phyloP scores from a whole-genome alignment of 2,888 invertebrate genomes.

The Phaedon cochleariae region DNA sequence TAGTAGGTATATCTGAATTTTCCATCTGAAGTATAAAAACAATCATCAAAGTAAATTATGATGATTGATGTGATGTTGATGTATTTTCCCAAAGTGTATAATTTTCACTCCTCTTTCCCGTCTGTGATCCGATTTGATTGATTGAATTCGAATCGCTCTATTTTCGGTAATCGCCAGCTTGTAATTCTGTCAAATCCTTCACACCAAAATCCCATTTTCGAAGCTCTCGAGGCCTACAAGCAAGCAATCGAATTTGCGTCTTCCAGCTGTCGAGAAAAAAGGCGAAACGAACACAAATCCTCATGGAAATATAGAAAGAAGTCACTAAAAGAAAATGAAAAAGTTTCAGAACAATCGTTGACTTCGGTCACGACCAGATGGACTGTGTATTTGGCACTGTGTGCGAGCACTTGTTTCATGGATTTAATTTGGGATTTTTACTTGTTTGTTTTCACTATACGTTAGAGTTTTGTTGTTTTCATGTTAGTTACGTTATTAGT shows the following conservation, averaged over 20 bases:
- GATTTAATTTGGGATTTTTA: conserved; percentile 44
- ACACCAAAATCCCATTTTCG: conserved; percentile 12
- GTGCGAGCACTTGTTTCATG: conserved; percentile 41
- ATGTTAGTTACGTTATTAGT: conserved; percentile 23
- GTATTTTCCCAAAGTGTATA: conserved; percentile 8
- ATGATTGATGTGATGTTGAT: neutral
- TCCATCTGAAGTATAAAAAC: too few relatives aligned
- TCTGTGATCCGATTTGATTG: conserved; percentile 30
- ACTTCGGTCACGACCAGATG: conserved; percentile 45
- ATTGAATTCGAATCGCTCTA: conserved; percentile 40
- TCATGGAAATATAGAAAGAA: neutral
- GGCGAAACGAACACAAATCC: neutral
- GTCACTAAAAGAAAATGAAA: conserved; percentile 20
- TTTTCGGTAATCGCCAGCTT: conserved; percentile 41
- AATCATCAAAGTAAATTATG: neutral
- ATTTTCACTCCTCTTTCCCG: conserved; percentile 13
- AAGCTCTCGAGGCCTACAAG: conserved; percentile 18
- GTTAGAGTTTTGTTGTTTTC: conserved; percentile 30
- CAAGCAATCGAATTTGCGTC: conserved; percentile 36
- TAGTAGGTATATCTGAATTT: too few relatives aligned
- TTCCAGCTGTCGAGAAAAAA: conserved; percentile 19
- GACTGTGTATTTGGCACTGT: conserved; percentile 45
- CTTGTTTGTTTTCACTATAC: conserved; percentile 26
- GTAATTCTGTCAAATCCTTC: conserved; percentile 36
- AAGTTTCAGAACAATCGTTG: conserved; percentile 52